These are phyloP conservation scores for Glyptemys insculpta DNA, from an alignment of 2,797 vertebrate genomes.

Conservation along the genomic window DNA sequence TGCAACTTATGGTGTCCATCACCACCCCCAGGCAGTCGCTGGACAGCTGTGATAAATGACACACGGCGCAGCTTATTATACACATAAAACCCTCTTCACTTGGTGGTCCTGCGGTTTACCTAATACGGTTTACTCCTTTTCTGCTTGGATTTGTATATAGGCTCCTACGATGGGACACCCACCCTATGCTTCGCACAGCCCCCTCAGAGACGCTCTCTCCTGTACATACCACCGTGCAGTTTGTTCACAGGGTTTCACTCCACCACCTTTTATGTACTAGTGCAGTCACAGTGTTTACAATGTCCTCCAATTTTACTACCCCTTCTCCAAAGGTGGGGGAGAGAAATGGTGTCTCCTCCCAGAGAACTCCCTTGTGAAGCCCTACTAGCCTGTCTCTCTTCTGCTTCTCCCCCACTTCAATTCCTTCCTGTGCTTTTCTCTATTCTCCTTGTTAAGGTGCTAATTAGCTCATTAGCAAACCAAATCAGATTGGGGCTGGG, in stretches of 20 bases:
- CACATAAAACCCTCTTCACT: conserved; percentile 45
- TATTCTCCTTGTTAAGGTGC: not conserved
- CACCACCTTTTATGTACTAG: not conserved
- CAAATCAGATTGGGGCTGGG: not conserved
- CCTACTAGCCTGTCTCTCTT: no score
- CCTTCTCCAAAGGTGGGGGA: not conserved
- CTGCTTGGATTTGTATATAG: not conserved
- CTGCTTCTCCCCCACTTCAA: no score
- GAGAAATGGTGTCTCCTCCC: not conserved
- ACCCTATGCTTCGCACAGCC: not conserved
- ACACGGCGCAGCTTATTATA: conserved; percentile 39
- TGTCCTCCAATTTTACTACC: not conserved
- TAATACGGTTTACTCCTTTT: conserved; percentile 21
- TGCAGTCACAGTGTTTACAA: not conserved
- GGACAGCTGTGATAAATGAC: conserved; percentile 17
- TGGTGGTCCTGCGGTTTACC: conserved; percentile 31
- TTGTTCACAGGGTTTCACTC: not conserved
- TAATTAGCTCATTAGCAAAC: not conserved
- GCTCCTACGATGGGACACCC: not conserved
- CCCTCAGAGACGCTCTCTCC: not conserved
- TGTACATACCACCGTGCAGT: not conserved
- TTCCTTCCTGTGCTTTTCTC: not conserved
- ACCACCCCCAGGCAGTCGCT: conserved; percentile 50
- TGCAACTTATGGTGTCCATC: conserved; percentile 56
- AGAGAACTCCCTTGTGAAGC: not conserved